These are phyloP conservation scores for Lasioglossum baleicum DNA, from an alignment of 1,140 invertebrate species.

Conservation along the genomic window DNA sequence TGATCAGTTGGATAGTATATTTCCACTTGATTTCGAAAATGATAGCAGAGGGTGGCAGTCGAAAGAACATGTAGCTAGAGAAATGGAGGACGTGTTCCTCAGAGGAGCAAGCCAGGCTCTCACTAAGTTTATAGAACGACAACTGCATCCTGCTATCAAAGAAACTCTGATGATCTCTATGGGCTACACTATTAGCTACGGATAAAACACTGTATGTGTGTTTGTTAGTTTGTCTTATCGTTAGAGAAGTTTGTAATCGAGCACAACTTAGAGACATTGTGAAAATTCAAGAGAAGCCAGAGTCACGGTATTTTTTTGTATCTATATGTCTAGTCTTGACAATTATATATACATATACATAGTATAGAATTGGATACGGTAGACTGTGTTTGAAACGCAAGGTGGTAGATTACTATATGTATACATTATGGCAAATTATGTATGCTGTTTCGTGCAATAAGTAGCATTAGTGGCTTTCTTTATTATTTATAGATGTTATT, in stretches of 20 bases:
- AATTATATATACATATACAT: too few species aligned
- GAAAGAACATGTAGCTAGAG: slow-evolving; percentile 83
- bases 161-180: slow-evolving; percentile 91
- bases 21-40: slow-evolving; percentile 43
- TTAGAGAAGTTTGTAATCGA: not conserved
- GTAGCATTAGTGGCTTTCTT: too few species aligned
- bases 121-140: slow-evolving; percentile 90
- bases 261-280: not conserved
- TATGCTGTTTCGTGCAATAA: too few species aligned
- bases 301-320: not conserved
- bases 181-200: slow-evolving; percentile 92
- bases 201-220: slow-evolving; percentile 67
- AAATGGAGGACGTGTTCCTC: slow-evolving; percentile 91
- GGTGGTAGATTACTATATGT: not conserved
- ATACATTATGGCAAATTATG: too few species aligned
- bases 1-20: slow-evolving; percentile 37
- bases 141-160: slow-evolving; percentile 90
- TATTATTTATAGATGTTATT: too few species aligned
- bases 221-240: not conserved
- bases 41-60: slow-evolving; percentile 70
- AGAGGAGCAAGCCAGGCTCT: slow-evolving; percentile 88
- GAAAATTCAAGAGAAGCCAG: not conserved
- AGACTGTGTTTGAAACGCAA: not conserved
- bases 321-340: slow-evolving; percentile 1
- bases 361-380: not conserved